Conservation (phyloP, 2,888 invertebrate species). For the Entomobrya multifasciata region DNA sequence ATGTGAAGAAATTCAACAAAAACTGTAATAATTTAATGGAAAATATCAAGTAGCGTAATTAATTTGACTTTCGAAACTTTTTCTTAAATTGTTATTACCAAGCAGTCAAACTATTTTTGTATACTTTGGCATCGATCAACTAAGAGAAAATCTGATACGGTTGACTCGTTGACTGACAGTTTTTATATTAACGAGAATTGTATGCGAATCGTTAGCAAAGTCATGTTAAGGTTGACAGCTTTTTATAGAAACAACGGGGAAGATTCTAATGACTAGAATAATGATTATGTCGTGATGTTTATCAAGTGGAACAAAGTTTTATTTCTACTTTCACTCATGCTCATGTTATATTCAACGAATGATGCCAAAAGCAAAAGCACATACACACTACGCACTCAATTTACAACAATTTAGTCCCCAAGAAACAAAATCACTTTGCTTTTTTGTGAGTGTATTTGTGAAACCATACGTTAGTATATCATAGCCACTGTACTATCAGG, state of each 20-base stretch:
- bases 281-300: conserved; percentile 69
- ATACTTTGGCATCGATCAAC: no score
- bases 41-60: no score
- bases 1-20: no score
- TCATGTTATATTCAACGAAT: conserved; percentile 8
- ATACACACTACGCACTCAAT: background rate
- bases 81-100: no score
- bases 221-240: background rate
- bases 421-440: conserved; percentile 38
- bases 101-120: no score
- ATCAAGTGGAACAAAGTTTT: conserved; percentile 70
- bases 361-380: background rate
- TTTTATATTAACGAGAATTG: background rate
- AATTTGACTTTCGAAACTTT: no score
- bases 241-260: conserved; percentile 31
- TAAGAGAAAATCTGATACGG: background rate
- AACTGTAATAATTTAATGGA: no score
- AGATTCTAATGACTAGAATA: conserved; percentile 63
- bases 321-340: conserved; percentile 54
- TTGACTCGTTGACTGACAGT: background rate
- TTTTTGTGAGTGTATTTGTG: conserved; percentile 24
- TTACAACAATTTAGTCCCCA: conserved; percentile 48
- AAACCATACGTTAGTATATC: background rate
- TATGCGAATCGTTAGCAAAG: background rate
- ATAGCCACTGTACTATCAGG: no score